phyloP scores from a whole-genome alignment of 2,797 vertebrate genomes.

The Artibeus lituratus region DNA sequence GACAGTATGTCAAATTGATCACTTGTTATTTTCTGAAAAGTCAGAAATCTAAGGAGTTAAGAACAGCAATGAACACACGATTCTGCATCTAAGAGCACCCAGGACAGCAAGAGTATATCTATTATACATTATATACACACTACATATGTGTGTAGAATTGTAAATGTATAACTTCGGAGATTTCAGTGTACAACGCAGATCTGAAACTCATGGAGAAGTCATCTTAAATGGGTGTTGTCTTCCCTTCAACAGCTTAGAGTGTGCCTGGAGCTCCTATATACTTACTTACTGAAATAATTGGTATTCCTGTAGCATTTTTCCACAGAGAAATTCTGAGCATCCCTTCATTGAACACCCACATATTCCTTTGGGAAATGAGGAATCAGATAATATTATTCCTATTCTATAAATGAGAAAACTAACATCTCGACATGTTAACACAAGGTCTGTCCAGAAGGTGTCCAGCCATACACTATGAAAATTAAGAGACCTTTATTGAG shows the following conservation, averaged over 20 bases:
- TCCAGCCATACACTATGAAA: neutral
- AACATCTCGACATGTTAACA: neutral
- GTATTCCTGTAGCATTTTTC: slow-evolving; percentile 22
- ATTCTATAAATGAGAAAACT: slow-evolving; percentile 47
- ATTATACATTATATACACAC: neutral
- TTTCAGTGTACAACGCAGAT: neutral
- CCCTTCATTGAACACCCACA: slow-evolving; percentile 35
- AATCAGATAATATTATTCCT: slow-evolving; percentile 8
- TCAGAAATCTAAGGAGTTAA: slow-evolving; percentile 15
- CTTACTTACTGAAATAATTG: slow-evolving; percentile 47
- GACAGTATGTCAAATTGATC: slow-evolving; percentile 12
- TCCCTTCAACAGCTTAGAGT: slow-evolving; percentile 2
- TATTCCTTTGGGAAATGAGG: neutral
- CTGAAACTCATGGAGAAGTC: slow-evolving; percentile 5
- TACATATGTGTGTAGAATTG: neutral
- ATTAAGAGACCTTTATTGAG: neutral
- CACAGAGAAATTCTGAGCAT: slow-evolving; percentile 21
- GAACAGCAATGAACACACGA: neutral
- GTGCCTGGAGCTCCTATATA: neutral
- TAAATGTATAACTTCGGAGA: neutral
- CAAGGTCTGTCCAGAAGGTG: neutral
- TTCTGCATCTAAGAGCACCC: neutral
- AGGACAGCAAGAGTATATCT: neutral
- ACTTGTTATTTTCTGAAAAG: slow-evolving; percentile 1
- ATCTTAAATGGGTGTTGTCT: neutral